A percentile compares a stretch with the other conserved stretches of the same genome.
phyloP scores from a whole-genome alignment of 1,140 invertebrate genomes.

The Sinella curviseta region DNA sequence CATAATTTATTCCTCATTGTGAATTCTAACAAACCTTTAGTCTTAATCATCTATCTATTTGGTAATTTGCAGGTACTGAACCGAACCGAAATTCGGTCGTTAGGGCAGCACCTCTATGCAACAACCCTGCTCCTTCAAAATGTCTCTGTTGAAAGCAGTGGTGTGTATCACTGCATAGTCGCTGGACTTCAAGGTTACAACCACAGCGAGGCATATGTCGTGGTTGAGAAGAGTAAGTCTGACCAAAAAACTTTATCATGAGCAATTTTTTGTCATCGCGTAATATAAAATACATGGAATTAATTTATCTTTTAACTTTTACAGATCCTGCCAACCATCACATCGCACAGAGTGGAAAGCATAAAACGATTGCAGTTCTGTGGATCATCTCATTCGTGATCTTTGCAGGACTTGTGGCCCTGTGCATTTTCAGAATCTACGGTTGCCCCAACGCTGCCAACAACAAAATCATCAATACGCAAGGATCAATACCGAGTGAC shows the following conservation, averaged over 20 bases:
- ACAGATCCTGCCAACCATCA: neutral
- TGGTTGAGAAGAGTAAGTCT: constrained; percentile 5
- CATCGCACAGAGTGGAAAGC: neutral
- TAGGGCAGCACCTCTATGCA: constrained; percentile 31
- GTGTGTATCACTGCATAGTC: constrained; percentile 41
- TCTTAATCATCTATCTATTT: too few species aligned
- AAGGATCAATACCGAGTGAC: neutral
- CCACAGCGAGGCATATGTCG: neutral
- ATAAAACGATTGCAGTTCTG: constrained; percentile 36
- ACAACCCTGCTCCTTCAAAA: constrained; percentile 38
- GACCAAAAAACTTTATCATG: neutral
- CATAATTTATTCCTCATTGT: too few species aligned
- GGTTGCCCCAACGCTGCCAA: constrained; percentile 21
- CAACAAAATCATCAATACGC: neutral
- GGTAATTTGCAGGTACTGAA: constrained; percentile 24
- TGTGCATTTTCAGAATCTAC: constrained; percentile 28
- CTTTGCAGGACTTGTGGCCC: constrained; percentile 19
- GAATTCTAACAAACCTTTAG: too few species aligned
- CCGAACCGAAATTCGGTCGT: constrained; percentile 25
- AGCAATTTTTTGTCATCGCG: neutral
- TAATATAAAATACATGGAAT: neutral
- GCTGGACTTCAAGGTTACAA: constrained; percentile 25
- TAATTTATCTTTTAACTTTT: neutral
- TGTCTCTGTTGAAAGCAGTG: constrained; percentile 35
- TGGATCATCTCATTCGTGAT: constrained; percentile 39